Percentiles rank a stretch among this genome's conserved stretches.
phyloP scores from a whole-genome alignment of 2,113 vertebrate genomes.

The Centropus bengalensis region DNA sequence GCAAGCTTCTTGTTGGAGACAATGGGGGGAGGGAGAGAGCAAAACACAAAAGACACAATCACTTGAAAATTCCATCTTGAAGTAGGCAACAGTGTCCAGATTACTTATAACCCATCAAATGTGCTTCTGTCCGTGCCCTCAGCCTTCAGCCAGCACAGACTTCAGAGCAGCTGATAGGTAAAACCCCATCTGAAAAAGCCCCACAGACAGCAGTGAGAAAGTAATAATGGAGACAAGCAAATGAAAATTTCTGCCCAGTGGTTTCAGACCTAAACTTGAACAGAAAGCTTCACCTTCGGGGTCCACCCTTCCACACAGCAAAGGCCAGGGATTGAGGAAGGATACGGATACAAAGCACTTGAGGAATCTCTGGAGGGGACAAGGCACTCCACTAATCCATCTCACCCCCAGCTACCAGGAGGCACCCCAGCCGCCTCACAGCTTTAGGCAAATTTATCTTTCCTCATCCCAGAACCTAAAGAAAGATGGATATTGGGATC shows the following conservation, averaged over 20 bases:
- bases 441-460: background rate
- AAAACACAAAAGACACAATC: background rate
- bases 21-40: background rate
- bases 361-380: background rate
- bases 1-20: background rate
- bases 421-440: background rate
- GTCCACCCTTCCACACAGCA: background rate
- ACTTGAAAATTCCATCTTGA: background rate
- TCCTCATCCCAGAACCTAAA: background rate
- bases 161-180: background rate
- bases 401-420: background rate
- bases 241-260: background rate
- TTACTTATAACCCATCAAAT: background rate
- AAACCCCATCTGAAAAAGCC: background rate
- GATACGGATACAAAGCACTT: background rate
- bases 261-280: background rate
- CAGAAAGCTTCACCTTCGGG: background rate
- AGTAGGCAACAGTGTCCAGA: background rate
- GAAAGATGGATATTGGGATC: accelerated
- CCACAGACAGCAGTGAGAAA: background rate
- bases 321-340: background rate
- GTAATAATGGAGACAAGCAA: background rate
- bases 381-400: background rate
- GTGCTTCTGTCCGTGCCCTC: background rate
- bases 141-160: background rate